Conservation (phyloP, 2,888 invertebrate species). For the Shargacucullia verbasci region DNA sequence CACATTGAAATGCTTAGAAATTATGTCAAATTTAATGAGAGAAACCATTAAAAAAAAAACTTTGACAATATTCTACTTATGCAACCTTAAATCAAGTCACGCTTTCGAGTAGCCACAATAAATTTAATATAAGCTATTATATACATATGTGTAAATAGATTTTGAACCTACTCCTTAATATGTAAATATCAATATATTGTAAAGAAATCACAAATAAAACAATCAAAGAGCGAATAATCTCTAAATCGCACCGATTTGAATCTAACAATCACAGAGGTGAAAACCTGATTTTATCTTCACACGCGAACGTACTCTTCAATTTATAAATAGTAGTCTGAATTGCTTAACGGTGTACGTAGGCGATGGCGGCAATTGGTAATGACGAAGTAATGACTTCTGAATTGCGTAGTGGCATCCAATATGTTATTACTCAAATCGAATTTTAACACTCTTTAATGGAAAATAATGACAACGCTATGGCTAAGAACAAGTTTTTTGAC, state of each 20-base stretch:
- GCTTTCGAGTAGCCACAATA: too few species aligned
- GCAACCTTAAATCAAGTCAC: too few species aligned
- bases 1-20: too few species aligned
- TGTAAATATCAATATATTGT: too few species aligned
- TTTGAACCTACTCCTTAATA: too few species aligned
- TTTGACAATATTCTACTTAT: too few species aligned
- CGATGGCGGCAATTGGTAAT: slow-evolving; percentile 44
- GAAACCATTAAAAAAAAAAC: too few species aligned
- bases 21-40: too few species aligned
- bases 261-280: slow-evolving; percentile 30
- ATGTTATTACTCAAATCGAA: slow-evolving; percentile 20
- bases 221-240: slow-evolving; percentile 3
- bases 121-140: too few species aligned
- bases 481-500: too few species aligned
- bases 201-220: neutral
- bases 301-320: slow-evolving; percentile 38
- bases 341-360: slow-evolving; percentile 42
- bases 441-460: neutral
- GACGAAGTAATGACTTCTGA: slow-evolving; percentile 37
- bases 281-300: slow-evolving; percentile 30
- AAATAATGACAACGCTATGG: too few species aligned
- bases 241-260: slow-evolving; percentile 18
- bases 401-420: slow-evolving; percentile 32
- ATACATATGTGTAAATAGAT: too few species aligned
- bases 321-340: slow-evolving; percentile 41